Conservation (phyloP, 1,140 invertebrate genomes). For the Babylonia areolata region DNA sequence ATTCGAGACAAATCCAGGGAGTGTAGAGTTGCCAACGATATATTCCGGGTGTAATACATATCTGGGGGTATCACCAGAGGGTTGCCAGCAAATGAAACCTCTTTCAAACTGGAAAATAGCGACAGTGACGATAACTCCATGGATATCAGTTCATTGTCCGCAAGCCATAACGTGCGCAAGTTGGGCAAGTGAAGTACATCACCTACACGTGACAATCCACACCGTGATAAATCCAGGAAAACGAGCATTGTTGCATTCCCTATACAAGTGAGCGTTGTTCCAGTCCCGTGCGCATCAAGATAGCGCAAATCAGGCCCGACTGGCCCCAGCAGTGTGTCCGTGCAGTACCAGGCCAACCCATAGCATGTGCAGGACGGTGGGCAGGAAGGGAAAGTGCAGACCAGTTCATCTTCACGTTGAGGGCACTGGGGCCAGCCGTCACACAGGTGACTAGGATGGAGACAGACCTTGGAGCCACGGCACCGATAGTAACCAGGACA, state of each 20-base stretch:
- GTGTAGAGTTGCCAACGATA: not conserved
- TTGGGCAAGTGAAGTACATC: not conserved
- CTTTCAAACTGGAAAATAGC: constrained; percentile 8
- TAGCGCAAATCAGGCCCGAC: not conserved
- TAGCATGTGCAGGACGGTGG: not conserved
- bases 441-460: not conserved
- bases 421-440: not conserved
- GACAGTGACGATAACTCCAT: not conserved
- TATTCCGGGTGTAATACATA: not conserved
- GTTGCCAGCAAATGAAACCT: constrained; percentile 26
- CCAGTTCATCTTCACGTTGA: not conserved
- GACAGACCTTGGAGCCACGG: not conserved
- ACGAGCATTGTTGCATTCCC: not conserved
- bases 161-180: constrained; percentile 15
- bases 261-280: not conserved
- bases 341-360: not conserved
- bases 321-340: not conserved
- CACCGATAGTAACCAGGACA: constrained; percentile 5
- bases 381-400: not conserved
- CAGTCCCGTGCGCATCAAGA: not conserved
- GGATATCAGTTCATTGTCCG: constrained; percentile 22
- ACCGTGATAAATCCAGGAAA: not conserved
- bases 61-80: not conserved
- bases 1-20: not conserved
- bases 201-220: constrained; percentile 1